Percentiles rank a stretch among this genome's conserved stretches.
Evolutionary conservation across 2,888 invertebrate species (phyloP).

Genomic region (Meliscaeva auricollis): DNA sequence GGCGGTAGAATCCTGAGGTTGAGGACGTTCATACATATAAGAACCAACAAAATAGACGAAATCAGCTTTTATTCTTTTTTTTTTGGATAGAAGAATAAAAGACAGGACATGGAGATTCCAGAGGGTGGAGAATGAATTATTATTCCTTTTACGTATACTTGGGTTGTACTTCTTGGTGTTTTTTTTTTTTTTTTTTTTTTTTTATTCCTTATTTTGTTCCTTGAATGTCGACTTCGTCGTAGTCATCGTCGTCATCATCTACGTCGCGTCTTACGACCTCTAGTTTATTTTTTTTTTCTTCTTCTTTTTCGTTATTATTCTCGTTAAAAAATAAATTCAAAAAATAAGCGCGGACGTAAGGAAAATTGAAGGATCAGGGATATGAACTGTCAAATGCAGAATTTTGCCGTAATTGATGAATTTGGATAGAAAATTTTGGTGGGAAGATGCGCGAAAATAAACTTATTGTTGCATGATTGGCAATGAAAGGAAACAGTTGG

Average conservation of each 20-base stretch:
- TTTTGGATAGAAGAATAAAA: constrained; percentile 26
- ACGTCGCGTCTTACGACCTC: constrained; percentile 36
- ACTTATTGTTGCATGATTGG: constrained; percentile 55
- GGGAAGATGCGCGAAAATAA: constrained; percentile 52
- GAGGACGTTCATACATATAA: constrained; percentile 5
- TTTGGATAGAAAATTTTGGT: constrained; percentile 56
- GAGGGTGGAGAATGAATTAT: constrained; percentile 72
- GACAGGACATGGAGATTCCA: constrained; percentile 46
- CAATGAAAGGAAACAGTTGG: background rate
- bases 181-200: constrained; percentile 18
- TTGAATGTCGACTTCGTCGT: constrained; percentile 29
- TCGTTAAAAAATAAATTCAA: constrained; percentile 44
- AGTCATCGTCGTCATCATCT: constrained; percentile 21
- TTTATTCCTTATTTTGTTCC: constrained; percentile 6
- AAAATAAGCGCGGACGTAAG: constrained; percentile 52
- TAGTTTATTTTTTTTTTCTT: background rate
- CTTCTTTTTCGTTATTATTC: constrained; percentile 47
- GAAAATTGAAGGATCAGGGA: constrained; percentile 74
- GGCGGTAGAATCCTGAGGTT: background rate
- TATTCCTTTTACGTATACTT: constrained; percentile 73
- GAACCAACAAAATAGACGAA: constrained; percentile 39
- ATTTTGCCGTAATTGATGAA: constrained; percentile 71
- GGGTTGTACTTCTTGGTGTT: constrained; percentile 52
- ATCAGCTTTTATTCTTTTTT: constrained; percentile 37
- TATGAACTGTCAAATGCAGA: constrained; percentile 76